phyloP scores from a whole-genome alignment of 2,888 invertebrate genomes.

The Tipula vernalis region DNA sequence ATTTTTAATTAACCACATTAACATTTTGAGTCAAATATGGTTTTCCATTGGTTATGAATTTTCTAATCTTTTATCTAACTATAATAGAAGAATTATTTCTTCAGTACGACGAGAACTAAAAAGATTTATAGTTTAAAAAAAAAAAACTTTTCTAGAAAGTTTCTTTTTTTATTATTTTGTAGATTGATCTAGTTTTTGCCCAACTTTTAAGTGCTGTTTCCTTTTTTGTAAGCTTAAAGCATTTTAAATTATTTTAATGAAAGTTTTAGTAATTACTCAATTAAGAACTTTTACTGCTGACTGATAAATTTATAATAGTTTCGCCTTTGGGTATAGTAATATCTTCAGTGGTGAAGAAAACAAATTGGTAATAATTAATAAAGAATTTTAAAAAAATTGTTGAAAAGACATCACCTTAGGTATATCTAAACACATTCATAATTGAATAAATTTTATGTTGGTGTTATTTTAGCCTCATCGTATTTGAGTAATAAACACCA shows the following conservation, averaged over 20 bases:
- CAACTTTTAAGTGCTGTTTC: neutral
- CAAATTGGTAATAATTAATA: too few species aligned
- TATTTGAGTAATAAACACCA: too few species aligned
- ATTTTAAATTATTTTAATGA: neutral
- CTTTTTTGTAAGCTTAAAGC: neutral
- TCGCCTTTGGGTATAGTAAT: neutral
- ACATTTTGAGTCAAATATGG: neutral
- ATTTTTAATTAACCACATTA: neutral
- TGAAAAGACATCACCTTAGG: too few species aligned
- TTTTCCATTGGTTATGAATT: neutral
- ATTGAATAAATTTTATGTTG: too few species aligned
- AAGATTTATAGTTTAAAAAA: neutral
- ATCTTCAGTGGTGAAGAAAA: neutral
- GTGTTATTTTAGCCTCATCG: too few species aligned
- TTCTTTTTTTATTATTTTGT: neutral
- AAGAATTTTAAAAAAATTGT: too few species aligned
- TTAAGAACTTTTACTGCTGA: neutral
- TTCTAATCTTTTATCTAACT: neutral
- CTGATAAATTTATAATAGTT: neutral
- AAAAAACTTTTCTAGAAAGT: neutral
- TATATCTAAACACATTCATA: too few species aligned
- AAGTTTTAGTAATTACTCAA: neutral
- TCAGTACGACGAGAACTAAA: neutral
- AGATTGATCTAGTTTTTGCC: neutral
- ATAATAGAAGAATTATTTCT: neutral